Conservation (phyloP, 2,888 invertebrate genomes). For the Troglohyphantes excavatus region DNA sequence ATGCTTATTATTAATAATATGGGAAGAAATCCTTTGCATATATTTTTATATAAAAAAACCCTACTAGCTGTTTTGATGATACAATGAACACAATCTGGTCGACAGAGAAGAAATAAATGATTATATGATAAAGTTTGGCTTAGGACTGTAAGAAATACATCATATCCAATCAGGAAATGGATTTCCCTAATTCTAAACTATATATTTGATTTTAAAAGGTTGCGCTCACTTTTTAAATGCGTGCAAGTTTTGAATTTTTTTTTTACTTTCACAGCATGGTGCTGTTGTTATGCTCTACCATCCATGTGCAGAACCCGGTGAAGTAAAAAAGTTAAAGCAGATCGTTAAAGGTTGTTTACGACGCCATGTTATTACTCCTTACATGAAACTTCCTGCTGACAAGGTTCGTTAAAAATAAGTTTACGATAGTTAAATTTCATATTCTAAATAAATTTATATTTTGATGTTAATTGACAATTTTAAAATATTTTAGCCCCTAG, state of each 20-base stretch:
- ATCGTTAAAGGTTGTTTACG: slow-evolving; percentile 88
- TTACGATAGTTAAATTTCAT: not conserved
- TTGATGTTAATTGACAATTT: not conserved
- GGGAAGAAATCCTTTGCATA: too few species aligned
- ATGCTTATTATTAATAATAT: too few species aligned
- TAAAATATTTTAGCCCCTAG: slow-evolving; percentile 86
- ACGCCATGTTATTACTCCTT: slow-evolving; percentile 90
- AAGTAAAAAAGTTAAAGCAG: slow-evolving; percentile 85
- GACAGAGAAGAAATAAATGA: too few species aligned
- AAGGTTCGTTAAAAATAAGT: slow-evolving; percentile 83
- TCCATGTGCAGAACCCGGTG: slow-evolving; percentile 88
- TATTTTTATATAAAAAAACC: too few species aligned
- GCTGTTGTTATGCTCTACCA: slow-evolving; percentile 92
- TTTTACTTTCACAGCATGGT: slow-evolving; percentile 86
- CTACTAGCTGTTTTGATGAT: too few species aligned
- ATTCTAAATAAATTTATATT: not conserved
- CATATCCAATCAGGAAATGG: too few species aligned
- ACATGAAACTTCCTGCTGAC: slow-evolving; percentile 85
- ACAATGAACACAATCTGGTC: too few species aligned
- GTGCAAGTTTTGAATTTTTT: too few species aligned
- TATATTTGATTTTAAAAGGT: too few species aligned
- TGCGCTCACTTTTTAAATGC: not conserved
- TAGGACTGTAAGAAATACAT: too few species aligned
- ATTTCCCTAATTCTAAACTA: too few species aligned
- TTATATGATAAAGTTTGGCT: too few species aligned